Conservation (phyloP, 2,888 invertebrate species). For the Tetropium fuscum region DNA sequence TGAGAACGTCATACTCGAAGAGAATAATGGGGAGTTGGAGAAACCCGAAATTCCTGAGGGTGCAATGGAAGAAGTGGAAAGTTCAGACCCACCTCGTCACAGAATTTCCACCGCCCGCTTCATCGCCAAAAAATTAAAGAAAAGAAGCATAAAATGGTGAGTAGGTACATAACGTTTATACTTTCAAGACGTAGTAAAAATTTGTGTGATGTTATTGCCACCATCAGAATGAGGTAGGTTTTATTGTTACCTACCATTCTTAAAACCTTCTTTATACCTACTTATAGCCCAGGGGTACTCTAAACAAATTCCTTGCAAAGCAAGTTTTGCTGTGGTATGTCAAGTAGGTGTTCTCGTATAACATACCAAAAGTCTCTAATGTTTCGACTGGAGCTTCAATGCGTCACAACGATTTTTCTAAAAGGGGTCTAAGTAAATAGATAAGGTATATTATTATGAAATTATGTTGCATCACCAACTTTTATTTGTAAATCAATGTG, state of each 20-base stretch:
- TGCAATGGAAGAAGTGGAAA: slow-evolving; percentile 1
- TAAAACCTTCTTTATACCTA: too few species aligned
- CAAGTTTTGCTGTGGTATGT: background rate
- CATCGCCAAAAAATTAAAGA: slow-evolving; percentile 43
- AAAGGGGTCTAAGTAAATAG: too few species aligned
- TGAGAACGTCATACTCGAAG: slow-evolving; percentile 34
- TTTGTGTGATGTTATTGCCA: too few species aligned
- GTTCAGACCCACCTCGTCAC: background rate
- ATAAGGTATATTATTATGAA: background rate
- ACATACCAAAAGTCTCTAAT: background rate
- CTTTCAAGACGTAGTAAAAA: too few species aligned
- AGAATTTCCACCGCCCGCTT: slow-evolving; percentile 29
- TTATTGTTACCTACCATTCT: too few species aligned
- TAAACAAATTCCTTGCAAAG: too few species aligned
- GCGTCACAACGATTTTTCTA: too few species aligned
- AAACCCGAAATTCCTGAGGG: slow-evolving; percentile 31
- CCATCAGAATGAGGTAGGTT: too few species aligned
- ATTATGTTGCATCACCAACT: background rate
- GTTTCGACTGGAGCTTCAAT: background rate
- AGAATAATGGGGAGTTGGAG: slow-evolving; percentile 39
- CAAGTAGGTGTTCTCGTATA: background rate
- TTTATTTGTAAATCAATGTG: background rate
- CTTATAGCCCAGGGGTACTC: background rate
- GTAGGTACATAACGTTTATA: slow-evolving; percentile 22
- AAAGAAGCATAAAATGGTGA: slow-evolving; percentile 48